These are phyloP conservation scores for Enteromius paludinosus DNA, from an alignment of 2,797 vertebrate species.

Conservation along the genomic window DNA sequence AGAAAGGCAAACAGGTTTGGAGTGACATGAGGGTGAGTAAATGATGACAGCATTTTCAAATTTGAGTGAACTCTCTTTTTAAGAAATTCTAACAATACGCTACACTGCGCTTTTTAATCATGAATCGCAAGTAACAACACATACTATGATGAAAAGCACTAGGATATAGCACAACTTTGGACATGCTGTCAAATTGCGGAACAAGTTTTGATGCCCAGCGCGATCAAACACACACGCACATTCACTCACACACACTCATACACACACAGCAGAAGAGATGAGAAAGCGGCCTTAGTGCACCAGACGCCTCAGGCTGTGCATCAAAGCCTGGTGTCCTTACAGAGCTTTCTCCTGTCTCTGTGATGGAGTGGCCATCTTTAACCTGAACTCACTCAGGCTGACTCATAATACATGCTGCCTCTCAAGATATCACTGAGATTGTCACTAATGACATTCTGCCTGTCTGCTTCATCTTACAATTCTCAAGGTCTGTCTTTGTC, in stretches of 20 bases:
- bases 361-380: conserved; percentile 48
- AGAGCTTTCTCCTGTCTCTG: conserved; percentile 48
- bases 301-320: conserved; percentile 47
- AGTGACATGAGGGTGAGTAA: not conserved
- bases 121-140: not conserved
- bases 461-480: conserved; percentile 41
- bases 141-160: conserved; percentile 20
- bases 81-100: not conserved
- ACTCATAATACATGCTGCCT: conserved; percentile 36
- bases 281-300: conserved; percentile 37
- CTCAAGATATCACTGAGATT: conserved; percentile 41
- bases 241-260: conserved; percentile 14
- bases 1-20: not conserved
- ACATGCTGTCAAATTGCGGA: conserved; percentile 28
- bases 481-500: conserved; percentile 46
- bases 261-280: conserved; percentile 21
- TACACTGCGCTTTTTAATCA: not conserved
- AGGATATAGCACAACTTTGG: conserved; percentile 5
- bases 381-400: conserved; percentile 49
- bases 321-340: conserved; percentile 53
- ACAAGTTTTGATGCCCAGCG: conserved; percentile 32
- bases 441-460: conserved; percentile 40
- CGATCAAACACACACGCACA: conserved; percentile 32
- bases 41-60: not conserved
- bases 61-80: not conserved